Evolutionary conservation across 2,888 invertebrate genomes (phyloP).

Genomic region (Phlogophora meticulosa): DNA sequence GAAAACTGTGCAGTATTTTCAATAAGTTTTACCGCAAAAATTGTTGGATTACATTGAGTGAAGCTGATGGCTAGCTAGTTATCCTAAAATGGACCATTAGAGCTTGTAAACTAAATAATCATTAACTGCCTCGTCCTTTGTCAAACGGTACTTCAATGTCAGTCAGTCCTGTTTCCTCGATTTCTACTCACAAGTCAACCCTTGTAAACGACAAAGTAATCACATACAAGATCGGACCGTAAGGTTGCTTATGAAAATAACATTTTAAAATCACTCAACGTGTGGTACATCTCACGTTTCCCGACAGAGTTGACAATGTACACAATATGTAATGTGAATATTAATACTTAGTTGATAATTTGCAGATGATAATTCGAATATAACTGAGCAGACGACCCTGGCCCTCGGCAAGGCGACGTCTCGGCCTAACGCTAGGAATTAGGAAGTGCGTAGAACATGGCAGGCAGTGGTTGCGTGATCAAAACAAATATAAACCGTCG

Average conservation of each 20-base stretch:
- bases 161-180: constrained; percentile 3
- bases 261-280: constrained; percentile 1
- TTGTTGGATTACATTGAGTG: constrained; percentile 27
- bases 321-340: constrained; percentile 20
- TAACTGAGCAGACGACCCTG: constrained; percentile 63
- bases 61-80: constrained; percentile 15
- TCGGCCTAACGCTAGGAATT: constrained; percentile 66
- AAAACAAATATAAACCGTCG: constrained; percentile 80
- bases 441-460: constrained; percentile 77
- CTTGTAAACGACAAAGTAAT: background rate
- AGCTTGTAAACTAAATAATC: constrained; percentile 5
- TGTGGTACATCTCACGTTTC: constrained; percentile 10
- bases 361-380: constrained; percentile 56
- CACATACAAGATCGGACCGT: background rate
- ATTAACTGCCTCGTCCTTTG: constrained; percentile 5
- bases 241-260: constrained; percentile 11
- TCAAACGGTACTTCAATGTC: constrained; percentile 7
- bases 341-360: constrained; percentile 42
- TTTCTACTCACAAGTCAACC: background rate
- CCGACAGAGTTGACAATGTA: constrained; percentile 29
- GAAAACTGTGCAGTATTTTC: constrained; percentile 29
- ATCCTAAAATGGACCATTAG: constrained; percentile 33
- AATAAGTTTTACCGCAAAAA: constrained; percentile 16
- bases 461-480: constrained; percentile 79
- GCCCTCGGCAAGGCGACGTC: constrained; percentile 64